Evolutionary conservation across 2,888 invertebrate genomes (phyloP), one percentile per base, ranked within the genome.

Genomic region (Eristalis tenax): DNA sequence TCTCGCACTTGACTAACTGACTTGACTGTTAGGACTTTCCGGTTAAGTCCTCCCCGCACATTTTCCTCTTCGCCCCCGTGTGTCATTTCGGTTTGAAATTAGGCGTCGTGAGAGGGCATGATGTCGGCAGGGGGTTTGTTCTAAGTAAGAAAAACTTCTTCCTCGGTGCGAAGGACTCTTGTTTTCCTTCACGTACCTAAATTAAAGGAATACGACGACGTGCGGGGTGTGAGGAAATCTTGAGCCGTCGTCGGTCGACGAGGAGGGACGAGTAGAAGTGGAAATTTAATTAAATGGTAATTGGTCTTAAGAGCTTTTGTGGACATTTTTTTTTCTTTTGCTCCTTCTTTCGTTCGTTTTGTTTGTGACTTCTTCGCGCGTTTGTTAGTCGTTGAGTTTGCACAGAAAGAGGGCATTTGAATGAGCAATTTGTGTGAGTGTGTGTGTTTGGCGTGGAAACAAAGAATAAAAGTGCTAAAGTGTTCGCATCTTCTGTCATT

Each of bases 201-300:
- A 69, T 69, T 77, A 59, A 50, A 59, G 77, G n/a, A 59, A 59
- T 28, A 13, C 76, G 59, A 63, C 18, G 35, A 8, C 28, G 40
- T n/a, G n/a, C 23, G 15, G 13, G 66, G 40, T 26, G 23, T 15
- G 59, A 69, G 43, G 11, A 70, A 64, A 70, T 56, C 43, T 35
- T 38, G 10, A 8, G 1, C 22, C 15, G 56, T 13, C 32, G 11
- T 4, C 22, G 32, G 32, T 15, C 8, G 4, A n/a, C 32, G 10
- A 13, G 71, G 1, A 50, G 50, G 26, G 70, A n/a, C 38, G 40
- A 40, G 66, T 57, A 69, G 22, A 80, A 85, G 86, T 86, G 86
- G 83, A 83, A 83, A 86, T 86, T 86, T 86, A 86, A 86, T 86
- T 86, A 86, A 86, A 86, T 86, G 86, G 82, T 86, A 86, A 86